A percentile compares a stretch with the other conserved stretches of the same genome.
These are phyloP conservation scores for Tipula lateralis DNA, from an alignment of 2,888 invertebrate genomes.

Conservation along the genomic window DNA sequence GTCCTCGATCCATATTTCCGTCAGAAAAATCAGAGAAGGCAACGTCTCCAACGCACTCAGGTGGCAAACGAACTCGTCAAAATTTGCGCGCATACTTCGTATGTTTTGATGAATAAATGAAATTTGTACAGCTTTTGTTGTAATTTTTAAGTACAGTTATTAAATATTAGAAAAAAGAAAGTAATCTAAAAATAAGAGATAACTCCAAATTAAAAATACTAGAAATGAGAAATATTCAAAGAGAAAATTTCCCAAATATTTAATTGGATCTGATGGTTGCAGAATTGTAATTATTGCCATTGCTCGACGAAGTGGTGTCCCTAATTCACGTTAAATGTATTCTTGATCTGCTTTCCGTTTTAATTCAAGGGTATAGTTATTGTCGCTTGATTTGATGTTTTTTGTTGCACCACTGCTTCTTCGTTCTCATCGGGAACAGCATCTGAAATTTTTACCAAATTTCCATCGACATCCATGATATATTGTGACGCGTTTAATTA, in stretches of 20 bases:
- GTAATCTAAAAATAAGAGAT: too few relatives aligned
- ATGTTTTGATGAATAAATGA: too few relatives aligned
- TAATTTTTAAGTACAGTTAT: too few relatives aligned
- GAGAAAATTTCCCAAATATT: conserved; percentile 36
- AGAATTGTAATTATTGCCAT: conserved; percentile 34
- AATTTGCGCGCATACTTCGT: too few relatives aligned
- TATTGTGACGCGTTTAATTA: conserved; percentile 13
- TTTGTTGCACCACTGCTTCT: neutral
- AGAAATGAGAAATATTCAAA: too few relatives aligned
- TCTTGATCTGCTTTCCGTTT: conserved; percentile 30
- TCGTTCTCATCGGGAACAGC: neutral
- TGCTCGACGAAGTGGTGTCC: conserved; percentile 33
- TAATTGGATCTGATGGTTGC: conserved; percentile 36
- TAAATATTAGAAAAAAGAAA: too few relatives aligned
- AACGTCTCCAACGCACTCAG: too few relatives aligned
- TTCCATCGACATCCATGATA: neutral
- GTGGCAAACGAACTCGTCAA: too few relatives aligned
- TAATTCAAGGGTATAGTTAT: neutral
- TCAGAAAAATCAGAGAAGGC: too few relatives aligned
- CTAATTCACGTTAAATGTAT: conserved; percentile 32
- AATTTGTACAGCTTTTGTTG: too few relatives aligned
- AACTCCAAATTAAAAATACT: too few relatives aligned
- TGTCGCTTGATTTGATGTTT: neutral
- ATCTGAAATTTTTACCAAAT: neutral
- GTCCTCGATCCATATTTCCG: too few relatives aligned